Evolutionary conservation across 2,797 vertebrate genomes (phyloP), one percentile per base, ranked within the genome.

Genomic region (Decapterus maruadsi): DNA sequence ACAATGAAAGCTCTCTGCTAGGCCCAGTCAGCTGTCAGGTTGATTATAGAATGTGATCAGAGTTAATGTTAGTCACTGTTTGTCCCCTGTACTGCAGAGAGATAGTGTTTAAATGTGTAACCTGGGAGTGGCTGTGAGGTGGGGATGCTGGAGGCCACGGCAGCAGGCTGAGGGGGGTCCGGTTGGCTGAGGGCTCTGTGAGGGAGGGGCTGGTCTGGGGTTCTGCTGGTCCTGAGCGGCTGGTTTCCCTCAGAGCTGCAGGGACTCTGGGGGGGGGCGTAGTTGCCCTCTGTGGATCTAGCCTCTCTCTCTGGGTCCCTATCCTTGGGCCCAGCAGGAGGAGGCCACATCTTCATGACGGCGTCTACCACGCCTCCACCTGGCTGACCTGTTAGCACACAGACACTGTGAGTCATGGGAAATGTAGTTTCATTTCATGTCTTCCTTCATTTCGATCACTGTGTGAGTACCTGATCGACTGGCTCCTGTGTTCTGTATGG

Each of bases 321-420:
- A 68, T 89, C 88, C 66, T 84, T 84, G 6, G 94, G 92, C 17
- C 36, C 48, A n/a, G 91, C 88, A 6, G 95, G 95, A 51, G 95
- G 95, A 0, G 95, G 95, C 95, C 95, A 96, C 95, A 94, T 94
- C 89, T 94, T 95, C 93, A 96, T 87, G 26, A 94, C 90, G 0
- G 88, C 86, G 1, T 96, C 94, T 0, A 95, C 88, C 3, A 64
- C 91, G 10, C 69, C 76, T 59, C 76, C 75, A 6, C 70, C 82
- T 2, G 57, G 6, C 34, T 73, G 84, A 63, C 13, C 84, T 87
- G 58, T 8, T 20, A 72, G 10, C 22, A 36, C 19, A 26, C 0
- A 53, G 17, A 59, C n/a, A 31, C 1, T 0, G 11, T 12, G 16
- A 19, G 12, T n/a, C 64, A 46, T 34, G 0, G 51, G 10, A 60